phyloP scores from a whole-genome alignment of 2,797 vertebrate genomes.

The Pseudochirops cupreus region DNA sequence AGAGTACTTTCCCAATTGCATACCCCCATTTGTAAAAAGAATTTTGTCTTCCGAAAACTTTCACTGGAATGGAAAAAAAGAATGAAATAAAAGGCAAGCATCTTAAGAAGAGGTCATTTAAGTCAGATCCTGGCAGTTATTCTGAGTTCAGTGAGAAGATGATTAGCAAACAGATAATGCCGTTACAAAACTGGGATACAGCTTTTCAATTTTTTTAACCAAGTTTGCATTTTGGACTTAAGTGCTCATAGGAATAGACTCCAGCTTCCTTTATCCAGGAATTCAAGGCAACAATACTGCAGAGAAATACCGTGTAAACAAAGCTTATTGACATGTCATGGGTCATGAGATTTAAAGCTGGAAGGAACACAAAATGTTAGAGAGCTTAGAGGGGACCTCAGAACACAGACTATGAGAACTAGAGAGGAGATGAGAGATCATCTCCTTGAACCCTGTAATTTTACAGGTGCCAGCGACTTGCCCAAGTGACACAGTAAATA shows the following conservation, averaged over 20 bases:
- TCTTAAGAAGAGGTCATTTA: background rate
- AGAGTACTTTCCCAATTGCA: background rate
- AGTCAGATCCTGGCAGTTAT: background rate
- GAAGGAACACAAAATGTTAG: background rate
- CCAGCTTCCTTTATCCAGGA: background rate
- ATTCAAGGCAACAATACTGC: background rate
- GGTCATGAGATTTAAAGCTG: background rate
- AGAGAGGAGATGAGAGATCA: background rate
- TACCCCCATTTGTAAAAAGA: background rate
- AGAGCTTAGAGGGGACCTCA: background rate
- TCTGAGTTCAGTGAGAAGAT: background rate
- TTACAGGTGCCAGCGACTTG: background rate
- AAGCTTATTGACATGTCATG: background rate
- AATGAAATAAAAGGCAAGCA: background rate
- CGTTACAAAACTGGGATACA: background rate
- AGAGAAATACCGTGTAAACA: background rate
- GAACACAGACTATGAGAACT: background rate
- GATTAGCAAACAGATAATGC: background rate
- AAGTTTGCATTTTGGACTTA: background rate
- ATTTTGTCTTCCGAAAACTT: background rate
- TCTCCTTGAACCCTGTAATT: background rate
- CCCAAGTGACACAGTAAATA: background rate
- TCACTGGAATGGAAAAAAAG: background rate
- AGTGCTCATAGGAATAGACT: background rate
- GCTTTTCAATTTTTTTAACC: background rate